Base-by-base conservation (phyloP, 2,888 invertebrate species). In the Heliothis peltigera region DNA sequence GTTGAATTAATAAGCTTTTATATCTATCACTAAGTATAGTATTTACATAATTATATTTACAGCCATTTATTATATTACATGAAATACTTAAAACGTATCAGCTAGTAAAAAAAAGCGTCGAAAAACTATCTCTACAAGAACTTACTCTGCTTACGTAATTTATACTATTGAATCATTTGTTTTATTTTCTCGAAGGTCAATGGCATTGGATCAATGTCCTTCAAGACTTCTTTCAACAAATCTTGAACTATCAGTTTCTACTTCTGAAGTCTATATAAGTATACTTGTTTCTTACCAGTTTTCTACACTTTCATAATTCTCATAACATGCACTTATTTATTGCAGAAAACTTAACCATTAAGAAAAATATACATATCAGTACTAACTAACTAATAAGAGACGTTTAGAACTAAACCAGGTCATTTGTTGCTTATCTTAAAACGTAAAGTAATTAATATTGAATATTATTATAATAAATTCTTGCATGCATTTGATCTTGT, bases 321-420 rank as follows among this genome's bases (percentile, higher is more conserved):
- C 48, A 54, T 72, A 70, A 63, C 55, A 71, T 47, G 7, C 49
- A 42, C 22, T 56, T 35, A 56, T 57, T 64, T 64, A 74, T 78
- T 64, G 60, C 61, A 78, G 57, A 54, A 74, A 68, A 51, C n/a
- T 49, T 18, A 49, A 35, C 35, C 49, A 63, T 55, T 63, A 49
- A 58, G 54, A 52, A 54, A 64, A 70, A 42, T n/a, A 25, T 1
- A 32, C 21, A 57, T 62, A 62, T 43, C 43, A 54, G 58, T 54
- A 43, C 25, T 21, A 22, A 19, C 43, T 25, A 53, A 28, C 8
- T 25, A 7, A 25, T 25, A 25, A 25, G 12, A 10, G 10, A 32
- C 15, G 35, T 8, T 35, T 35, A 35, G 35, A 15, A 15, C 15
- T 35, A 35, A 35, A 35, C 10, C 39, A 39, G 15, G 15, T 39